These are phyloP conservation scores for Selene dorsalis DNA, from an alignment of 2,797 vertebrate genomes.

Conservation along the genomic window DNA sequence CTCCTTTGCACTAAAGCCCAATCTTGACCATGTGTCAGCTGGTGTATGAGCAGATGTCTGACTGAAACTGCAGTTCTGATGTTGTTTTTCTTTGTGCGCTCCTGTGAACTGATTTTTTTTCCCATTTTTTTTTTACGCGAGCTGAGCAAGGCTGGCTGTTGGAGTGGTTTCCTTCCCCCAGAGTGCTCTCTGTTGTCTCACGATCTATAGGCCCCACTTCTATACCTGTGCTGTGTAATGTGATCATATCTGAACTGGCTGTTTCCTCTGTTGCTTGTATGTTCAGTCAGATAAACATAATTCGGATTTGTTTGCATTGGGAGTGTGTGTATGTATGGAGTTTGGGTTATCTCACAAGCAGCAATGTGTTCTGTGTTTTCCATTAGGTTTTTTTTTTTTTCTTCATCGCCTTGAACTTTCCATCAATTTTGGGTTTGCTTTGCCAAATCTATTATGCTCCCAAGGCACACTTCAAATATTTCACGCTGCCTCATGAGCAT, in stretches of 20 bases:
- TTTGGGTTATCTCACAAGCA: slow-evolving; percentile 23
- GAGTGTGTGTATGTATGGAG: too few relatives aligned
- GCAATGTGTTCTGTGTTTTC: slow-evolving; percentile 20
- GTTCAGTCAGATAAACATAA: slow-evolving; percentile 27
- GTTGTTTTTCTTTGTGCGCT: slow-evolving; percentile 20
- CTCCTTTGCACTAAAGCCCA: slow-evolving; percentile 41
- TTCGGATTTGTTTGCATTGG: neutral
- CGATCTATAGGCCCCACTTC: slow-evolving; percentile 6
- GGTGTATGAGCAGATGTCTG: slow-evolving; percentile 42
- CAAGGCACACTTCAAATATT: slow-evolving; percentile 45
- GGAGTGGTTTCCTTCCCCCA: neutral
- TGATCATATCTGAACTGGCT: slow-evolving; percentile 7
- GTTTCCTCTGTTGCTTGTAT: slow-evolving; percentile 23
- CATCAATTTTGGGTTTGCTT: slow-evolving; percentile 37
- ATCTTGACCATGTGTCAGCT: slow-evolving; percentile 41
- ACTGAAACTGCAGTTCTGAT: slow-evolving; percentile 44
- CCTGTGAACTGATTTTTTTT: neutral
- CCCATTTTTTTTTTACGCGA: neutral
- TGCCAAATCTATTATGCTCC: slow-evolving; percentile 46
- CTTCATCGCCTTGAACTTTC: slow-evolving; percentile 23
- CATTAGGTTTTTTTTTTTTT: slow-evolving; percentile 22
- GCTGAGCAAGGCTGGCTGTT: slow-evolving; percentile 4
- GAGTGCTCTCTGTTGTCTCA: neutral
- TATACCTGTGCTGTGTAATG: neutral
- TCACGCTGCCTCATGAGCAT: slow-evolving; percentile 21